These are phyloP conservation scores for Ornithoptera alexandrae DNA, from an alignment of 2,888 invertebrate genomes.

Conservation along the genomic window DNA sequence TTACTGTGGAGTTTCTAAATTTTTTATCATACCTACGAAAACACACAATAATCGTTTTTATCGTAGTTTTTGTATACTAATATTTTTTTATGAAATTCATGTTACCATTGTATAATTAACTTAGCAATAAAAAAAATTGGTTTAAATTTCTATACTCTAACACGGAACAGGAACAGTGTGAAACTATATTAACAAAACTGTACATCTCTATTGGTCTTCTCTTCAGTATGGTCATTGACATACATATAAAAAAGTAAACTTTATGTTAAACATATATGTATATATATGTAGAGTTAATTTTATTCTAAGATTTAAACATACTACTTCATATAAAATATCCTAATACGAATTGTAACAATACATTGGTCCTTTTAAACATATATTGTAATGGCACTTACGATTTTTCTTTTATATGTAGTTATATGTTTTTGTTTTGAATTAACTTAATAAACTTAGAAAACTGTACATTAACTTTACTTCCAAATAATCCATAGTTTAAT, in stretches of 20 bases:
- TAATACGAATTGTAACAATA: background rate
- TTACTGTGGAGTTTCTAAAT: background rate
- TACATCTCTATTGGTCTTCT: too few species aligned
- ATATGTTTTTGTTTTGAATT: background rate
- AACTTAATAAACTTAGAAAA: too few species aligned
- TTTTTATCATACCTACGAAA: too few species aligned
- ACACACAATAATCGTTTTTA: too few species aligned
- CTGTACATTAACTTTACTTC: too few species aligned
- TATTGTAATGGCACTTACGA: constrained; percentile 27
- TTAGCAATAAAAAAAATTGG: too few species aligned
- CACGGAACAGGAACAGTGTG: too few species aligned
- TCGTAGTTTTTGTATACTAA: background rate
- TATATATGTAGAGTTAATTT: constrained; percentile 11
- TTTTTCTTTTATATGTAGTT: background rate
- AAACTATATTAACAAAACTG: too few species aligned
- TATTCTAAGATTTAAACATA: background rate
- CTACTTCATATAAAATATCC: background rate
- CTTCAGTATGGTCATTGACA: too few species aligned
- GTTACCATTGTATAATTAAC: background rate
- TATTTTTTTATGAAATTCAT: background rate
- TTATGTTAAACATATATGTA: background rate
- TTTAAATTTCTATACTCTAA: too few species aligned
- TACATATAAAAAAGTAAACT: too few species aligned
- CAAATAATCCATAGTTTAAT: too few species aligned
- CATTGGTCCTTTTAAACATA: background rate